phyloP scores from a whole-genome alignment of 2,113 vertebrate species.

The Strix aluco region DNA sequence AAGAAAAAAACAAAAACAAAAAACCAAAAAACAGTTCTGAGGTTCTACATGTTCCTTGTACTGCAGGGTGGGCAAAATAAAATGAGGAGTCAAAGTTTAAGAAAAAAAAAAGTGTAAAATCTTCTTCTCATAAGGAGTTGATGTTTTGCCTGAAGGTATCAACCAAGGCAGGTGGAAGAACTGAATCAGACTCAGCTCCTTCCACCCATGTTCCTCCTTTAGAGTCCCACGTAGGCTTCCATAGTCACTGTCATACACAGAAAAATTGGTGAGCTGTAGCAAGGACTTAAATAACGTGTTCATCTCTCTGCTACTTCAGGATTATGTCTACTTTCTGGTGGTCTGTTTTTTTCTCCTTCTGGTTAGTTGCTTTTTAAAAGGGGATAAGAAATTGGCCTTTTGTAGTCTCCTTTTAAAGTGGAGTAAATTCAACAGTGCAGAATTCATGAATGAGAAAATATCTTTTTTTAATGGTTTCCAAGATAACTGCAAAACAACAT shows the following conservation, averaged over 20 bases:
- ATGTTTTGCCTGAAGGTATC: not conserved
- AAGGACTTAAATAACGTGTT: not conserved
- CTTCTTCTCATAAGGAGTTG: not conserved
- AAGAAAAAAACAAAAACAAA: not conserved
- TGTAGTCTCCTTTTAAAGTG: not conserved
- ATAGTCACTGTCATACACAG: accelerated
- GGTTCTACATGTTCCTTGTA: not conserved
- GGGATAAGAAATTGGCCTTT: not conserved
- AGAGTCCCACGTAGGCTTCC: accelerated
- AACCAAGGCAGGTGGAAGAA: not conserved
- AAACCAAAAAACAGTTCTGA: not conserved
- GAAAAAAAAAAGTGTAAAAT: not conserved
- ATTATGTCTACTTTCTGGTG: not conserved
- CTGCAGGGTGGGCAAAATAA: not conserved
- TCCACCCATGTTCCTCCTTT: not conserved
- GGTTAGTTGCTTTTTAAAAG: not conserved
- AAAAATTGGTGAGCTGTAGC: not conserved
- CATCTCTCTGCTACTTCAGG: not conserved
- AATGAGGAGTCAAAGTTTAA: not conserved
- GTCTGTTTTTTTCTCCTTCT: not conserved
- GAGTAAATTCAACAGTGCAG: not conserved
- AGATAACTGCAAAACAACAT: not conserved
- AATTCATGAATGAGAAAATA: not conserved
- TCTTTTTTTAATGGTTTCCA: not conserved
- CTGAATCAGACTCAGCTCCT: not conserved